Conservation (phyloP, 2,797 vertebrate species). For the Argya squamiceps region DNA sequence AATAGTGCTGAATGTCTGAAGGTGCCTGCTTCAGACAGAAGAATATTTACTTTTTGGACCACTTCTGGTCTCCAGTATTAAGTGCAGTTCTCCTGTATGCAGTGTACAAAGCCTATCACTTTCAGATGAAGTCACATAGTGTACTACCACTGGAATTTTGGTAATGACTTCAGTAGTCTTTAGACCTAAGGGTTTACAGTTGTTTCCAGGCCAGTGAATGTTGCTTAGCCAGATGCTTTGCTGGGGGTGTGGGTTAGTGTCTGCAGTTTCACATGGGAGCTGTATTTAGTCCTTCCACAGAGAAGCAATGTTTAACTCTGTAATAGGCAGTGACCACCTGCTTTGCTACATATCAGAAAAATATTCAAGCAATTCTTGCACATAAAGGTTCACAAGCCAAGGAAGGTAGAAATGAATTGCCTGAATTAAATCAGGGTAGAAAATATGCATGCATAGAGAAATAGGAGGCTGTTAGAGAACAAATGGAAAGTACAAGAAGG, state of each 20-base stretch:
- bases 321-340: not conserved
- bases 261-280: not conserved
- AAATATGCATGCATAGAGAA: fast-evolving
- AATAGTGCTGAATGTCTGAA: not conserved
- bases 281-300: not conserved
- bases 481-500: not conserved
- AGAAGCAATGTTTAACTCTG: not conserved
- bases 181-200: not conserved
- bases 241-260: not conserved
- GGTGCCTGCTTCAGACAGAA: not conserved
- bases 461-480: not conserved
- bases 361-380: not conserved
- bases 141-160: not conserved
- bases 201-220: not conserved
- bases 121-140: not conserved
- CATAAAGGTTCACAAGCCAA: not conserved
- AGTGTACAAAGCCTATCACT: not conserved
- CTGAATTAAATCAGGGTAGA: not conserved
- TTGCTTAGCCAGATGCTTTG: not conserved
- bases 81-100: not conserved
- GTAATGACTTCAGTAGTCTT: not conserved
- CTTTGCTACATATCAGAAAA: not conserved
- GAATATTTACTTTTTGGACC: not conserved
- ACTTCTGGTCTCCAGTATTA: not conserved
- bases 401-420: not conserved